Evolutionary conservation across 2,888 invertebrate species (phyloP).

Genomic region (Acleris emargana): DNA sequence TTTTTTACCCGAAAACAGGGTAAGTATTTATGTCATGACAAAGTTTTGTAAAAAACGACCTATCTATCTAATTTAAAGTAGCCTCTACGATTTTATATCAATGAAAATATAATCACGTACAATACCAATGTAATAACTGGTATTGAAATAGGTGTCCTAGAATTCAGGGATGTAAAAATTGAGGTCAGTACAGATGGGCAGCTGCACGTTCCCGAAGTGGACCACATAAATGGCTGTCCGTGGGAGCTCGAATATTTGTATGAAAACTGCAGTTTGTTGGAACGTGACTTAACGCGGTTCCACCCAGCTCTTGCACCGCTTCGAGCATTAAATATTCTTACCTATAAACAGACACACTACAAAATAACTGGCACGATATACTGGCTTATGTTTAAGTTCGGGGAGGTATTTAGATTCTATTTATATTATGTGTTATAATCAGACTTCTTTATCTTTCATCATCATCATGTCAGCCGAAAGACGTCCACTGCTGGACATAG

Average conservation of each 20-base stretch:
- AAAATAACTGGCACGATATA: neutral
- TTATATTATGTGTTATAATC: neutral
- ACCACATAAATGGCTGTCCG: conserved; percentile 29
- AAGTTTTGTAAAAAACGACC: too few relatives aligned
- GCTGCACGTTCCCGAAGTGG: conserved; percentile 27
- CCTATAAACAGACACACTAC: conserved; percentile 2
- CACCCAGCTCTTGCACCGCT: conserved; percentile 16
- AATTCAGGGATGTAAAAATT: conserved; percentile 28
- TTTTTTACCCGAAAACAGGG: too few relatives aligned
- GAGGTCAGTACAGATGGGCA: conserved; percentile 21
- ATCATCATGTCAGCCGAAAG: too few relatives aligned
- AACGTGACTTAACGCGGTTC: conserved; percentile 30
- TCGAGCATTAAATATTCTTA: conserved; percentile 21
- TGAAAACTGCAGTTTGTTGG: conserved; percentile 33
- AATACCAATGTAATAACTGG: conserved; percentile 1
- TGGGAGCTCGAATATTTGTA: conserved; percentile 31
- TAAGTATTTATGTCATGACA: too few relatives aligned
- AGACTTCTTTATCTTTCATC: too few relatives aligned
- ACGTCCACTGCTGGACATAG: too few relatives aligned
- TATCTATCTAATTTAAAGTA: too few relatives aligned
- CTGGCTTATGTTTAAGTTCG: neutral
- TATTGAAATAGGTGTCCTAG: conserved; percentile 20
- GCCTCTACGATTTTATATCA: too few relatives aligned
- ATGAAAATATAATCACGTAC: neutral
- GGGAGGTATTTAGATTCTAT: neutral